These are phyloP conservation scores for Apotomis turbidana DNA, from an alignment of 2,888 invertebrate genomes.

Conservation along the genomic window DNA sequence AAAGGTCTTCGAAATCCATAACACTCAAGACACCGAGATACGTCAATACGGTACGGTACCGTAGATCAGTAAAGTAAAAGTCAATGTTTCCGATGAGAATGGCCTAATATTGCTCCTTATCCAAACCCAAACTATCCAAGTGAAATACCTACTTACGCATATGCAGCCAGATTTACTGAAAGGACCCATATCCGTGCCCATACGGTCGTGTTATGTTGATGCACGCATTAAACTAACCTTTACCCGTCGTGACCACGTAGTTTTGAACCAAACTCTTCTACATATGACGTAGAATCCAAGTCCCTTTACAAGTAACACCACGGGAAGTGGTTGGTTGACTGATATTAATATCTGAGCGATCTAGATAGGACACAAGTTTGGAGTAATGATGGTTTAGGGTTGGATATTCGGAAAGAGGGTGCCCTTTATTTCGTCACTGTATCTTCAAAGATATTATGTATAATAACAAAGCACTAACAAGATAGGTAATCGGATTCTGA, in stretches of 20 bases:
- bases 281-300: background rate
- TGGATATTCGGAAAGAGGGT: conserved; percentile 20
- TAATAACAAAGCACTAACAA: conserved; percentile 6
- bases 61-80: too few relatives aligned
- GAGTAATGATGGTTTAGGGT: conserved; percentile 34
- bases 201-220: conserved; percentile 30
- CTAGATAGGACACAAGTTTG: conserved; percentile 38
- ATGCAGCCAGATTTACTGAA: conserved; percentile 21
- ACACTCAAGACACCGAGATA: too few relatives aligned
- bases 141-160: background rate
- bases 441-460: conserved; percentile 2
- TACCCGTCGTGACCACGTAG: background rate
- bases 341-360: conserved; percentile 37
- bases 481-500: background rate
- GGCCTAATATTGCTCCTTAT: too few relatives aligned
- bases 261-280: conserved; percentile 1
- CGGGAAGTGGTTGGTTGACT: conserved; percentile 16
- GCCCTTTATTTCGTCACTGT: conserved; percentile 24
- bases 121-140: too few relatives aligned
- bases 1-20: too few relatives aligned
- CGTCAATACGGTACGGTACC: too few relatives aligned
- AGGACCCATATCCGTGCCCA: conserved; percentile 18
- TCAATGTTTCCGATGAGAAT: too few relatives aligned
- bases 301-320: background rate
- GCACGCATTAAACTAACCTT: conserved; percentile 30